Conservation (phyloP, 2,888 invertebrate species). For the Lepidochrysops patricia region DNA sequence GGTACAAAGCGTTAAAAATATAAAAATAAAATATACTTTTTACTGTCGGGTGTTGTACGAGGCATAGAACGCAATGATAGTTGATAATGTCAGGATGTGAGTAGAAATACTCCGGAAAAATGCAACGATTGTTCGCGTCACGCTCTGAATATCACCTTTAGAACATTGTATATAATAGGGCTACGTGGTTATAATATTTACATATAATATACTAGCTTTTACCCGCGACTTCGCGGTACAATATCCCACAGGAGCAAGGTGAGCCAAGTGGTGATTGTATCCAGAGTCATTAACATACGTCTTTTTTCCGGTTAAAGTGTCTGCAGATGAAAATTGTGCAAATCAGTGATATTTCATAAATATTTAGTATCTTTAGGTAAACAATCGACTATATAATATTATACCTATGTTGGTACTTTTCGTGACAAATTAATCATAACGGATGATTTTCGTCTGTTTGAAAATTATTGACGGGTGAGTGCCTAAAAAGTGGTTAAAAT, state of each 20-base stretch:
- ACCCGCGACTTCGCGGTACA: not conserved
- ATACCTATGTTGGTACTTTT: too few relatives aligned
- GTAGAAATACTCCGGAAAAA: conserved; percentile 12
- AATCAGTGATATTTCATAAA: not conserved
- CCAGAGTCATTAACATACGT: too few relatives aligned
- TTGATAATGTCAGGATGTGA: conserved; percentile 9
- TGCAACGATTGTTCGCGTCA: conserved; percentile 12
- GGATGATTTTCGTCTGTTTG: not conserved
- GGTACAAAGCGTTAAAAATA: too few relatives aligned
- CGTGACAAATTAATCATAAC: not conserved
- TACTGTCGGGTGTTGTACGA: not conserved
- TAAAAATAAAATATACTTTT: not conserved
- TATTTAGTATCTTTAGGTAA: not conserved
- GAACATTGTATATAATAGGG: not conserved
- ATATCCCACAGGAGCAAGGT: too few relatives aligned
- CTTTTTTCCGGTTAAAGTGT: not conserved
- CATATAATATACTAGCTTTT: not conserved
- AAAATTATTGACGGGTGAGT: not conserved
- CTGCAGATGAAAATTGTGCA: too few relatives aligned
- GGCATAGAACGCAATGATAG: not conserved
- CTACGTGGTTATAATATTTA: not conserved
- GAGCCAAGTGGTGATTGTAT: too few relatives aligned
- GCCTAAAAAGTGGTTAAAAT: not conserved
- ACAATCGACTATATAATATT: too few relatives aligned
- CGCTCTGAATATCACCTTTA: conserved; percentile 13